A percentile compares a stretch with the other conserved stretches of the same genome.
Evolutionary conservation across 2,797 vertebrate species (phyloP).

Genomic region (Tadarida brasiliensis): DNA sequence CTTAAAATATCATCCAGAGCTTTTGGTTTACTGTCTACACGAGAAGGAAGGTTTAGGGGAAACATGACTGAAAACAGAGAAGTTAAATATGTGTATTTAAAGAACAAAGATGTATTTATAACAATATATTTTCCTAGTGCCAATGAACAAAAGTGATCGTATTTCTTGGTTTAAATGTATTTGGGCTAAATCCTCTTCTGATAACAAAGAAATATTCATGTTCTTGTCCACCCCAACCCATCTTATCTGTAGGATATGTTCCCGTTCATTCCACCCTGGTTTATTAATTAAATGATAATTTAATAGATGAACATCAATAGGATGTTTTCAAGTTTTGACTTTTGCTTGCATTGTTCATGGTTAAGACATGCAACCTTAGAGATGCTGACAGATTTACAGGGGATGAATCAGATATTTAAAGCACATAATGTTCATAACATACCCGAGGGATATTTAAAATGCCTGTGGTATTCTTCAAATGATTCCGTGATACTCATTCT

Average conservation of each 20-base stretch:
- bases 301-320: neutral
- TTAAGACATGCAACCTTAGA: neutral
- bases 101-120: constrained; percentile 47
- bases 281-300: constrained; percentile 9
- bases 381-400: neutral
- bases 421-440: neutral
- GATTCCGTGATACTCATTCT: neutral
- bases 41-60: constrained; percentile 60
- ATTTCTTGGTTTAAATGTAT: constrained; percentile 21
- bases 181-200: neutral
- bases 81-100: constrained; percentile 58
- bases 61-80: constrained; percentile 62
- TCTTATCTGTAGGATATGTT: neutral
- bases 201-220: neutral
- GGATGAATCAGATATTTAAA: neutral
- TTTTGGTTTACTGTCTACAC: constrained; percentile 56
- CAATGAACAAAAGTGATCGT: neutral
- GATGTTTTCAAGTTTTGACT: neutral
- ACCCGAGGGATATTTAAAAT: neutral
- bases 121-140: neutral
- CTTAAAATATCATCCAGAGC: constrained; percentile 59
- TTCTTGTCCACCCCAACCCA: neutral
- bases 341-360: neutral
- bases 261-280: neutral
- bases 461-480: neutral